Evolutionary conservation across 2,113 vertebrate species (phyloP).

Genomic region (Xenopus laevis): DNA sequence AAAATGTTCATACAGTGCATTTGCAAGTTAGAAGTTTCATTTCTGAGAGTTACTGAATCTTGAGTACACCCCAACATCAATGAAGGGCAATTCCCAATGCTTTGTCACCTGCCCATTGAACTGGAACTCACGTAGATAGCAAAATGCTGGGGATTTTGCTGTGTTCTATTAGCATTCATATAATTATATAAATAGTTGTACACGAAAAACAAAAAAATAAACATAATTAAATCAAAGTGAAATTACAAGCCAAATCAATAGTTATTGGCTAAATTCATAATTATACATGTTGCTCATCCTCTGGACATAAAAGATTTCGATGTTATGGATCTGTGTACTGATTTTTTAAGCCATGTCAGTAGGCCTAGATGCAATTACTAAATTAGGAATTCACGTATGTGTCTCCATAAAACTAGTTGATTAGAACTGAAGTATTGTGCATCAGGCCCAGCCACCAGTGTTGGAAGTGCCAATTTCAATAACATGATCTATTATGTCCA

Average conservation of each 20-base stretch:
- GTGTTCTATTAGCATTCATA: too few species aligned
- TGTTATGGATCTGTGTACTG: neutral
- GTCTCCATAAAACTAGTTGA: neutral
- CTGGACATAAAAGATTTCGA: neutral
- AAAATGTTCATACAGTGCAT: too few species aligned
- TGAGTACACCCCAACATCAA: too few species aligned
- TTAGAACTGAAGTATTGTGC: neutral
- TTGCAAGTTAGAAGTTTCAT: too few species aligned
- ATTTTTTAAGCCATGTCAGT: neutral
- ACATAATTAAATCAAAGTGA: neutral
- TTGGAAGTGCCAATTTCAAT: neutral
- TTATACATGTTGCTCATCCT: neutral
- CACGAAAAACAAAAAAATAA: too few species aligned
- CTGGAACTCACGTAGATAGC: too few species aligned
- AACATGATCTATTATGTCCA: neutral
- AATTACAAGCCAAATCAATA: neutral
- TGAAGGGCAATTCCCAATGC: too few species aligned
- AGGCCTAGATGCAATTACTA: neutral
- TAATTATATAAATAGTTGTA: too few species aligned
- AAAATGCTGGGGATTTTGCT: too few species aligned
- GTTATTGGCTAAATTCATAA: neutral
- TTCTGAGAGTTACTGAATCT: too few species aligned
- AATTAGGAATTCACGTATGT: conserved; percentile 5
- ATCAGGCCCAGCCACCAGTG: neutral
- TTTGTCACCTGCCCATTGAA: too few species aligned